Base-by-base conservation (phyloP, 1,140 invertebrate species). In the Drosophila guanche region DNA sequence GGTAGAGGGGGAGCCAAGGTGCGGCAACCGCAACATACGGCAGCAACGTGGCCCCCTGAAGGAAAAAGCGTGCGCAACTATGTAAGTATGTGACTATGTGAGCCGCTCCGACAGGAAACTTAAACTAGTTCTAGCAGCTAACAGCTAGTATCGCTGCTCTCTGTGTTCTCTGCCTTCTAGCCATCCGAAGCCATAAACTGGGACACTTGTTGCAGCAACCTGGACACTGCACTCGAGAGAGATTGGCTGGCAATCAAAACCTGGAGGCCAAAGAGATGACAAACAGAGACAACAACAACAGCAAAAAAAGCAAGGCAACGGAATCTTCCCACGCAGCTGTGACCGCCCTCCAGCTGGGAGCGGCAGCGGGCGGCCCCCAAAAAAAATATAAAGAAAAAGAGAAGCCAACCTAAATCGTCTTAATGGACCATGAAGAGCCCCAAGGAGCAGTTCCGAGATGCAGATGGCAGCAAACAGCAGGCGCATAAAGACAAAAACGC, bases 401-500 rank as follows among this genome's bases (percentile, higher is more conserved):
- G 67, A 70, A 63, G 80, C 68, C 83, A 76, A 81, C 70, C 78
- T 76, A 88, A 88, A 86, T 88, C 79, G 83, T 83, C 78, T 86
- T 86, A 86, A 86, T 86, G 77, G 75, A 86, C 83, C 83, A 88
- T 88, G 83, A 86, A 86, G 78, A 74, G 8, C 66, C 66, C 33
- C 63, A 25, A 46, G 62, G 50, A 47, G 65, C 48, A 16, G 22
- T 6, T n/a, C 50, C 51, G 42, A 47, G 10, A 40, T 68, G 62
- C 51, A 73, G 59, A 51, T 48, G 69, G 83, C 62, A 57, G 74
- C 83, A 75, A 29, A 7, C 27, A 57, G 78, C 83, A 75, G 78
- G 83, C 81, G 83, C 83, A 65, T 88, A 59, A 77, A 77, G 68
- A 58, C 69, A 58, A 80, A 72, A 85, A 80, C n/a, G 59, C 68